phyloP scores from a whole-genome alignment of 2,888 invertebrate species.

The Sesia bembeciformis region DNA sequence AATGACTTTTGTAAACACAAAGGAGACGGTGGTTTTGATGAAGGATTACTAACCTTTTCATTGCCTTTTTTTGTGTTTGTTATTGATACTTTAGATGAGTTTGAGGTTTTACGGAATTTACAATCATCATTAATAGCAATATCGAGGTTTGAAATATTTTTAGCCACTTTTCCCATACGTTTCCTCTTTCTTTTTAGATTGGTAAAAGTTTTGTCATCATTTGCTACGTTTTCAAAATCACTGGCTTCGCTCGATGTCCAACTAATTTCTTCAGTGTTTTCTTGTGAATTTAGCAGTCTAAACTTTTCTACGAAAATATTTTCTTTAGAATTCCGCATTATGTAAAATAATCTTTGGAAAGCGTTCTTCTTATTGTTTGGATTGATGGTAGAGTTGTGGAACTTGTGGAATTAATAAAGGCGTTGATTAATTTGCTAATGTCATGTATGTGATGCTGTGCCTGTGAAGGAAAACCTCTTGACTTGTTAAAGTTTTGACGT shows the following conservation, averaged over 20 bases:
- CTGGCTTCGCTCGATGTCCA: constrained; percentile 58
- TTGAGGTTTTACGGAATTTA: constrained; percentile 1
- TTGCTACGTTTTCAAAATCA: constrained; percentile 35
- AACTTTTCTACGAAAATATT: constrained; percentile 38
- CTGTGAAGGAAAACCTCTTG: no score
- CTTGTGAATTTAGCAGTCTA: constrained; percentile 44
- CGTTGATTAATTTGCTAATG: no score
- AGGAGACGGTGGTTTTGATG: no score
- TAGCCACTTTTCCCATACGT: constrained; percentile 32
- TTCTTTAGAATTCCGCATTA: not conserved
- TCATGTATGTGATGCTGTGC: no score
- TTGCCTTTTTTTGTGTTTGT: no score
- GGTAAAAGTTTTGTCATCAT: constrained; percentile 15
- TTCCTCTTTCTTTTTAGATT: constrained; percentile 34
- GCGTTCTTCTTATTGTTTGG: no score
- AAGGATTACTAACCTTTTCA: no score
- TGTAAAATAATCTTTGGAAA: no score
- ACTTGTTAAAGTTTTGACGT: no score
- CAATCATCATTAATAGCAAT: constrained; percentile 30
- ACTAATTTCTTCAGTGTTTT: constrained; percentile 41
- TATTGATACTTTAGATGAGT: not conserved
- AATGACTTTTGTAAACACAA: no score
- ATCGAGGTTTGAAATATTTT: constrained; percentile 41
- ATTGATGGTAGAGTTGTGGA: no score
- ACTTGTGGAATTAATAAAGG: no score